A percentile compares a stretch with the other conserved stretches of the same genome.
phyloP scores from a whole-genome alignment of 2,113 vertebrate genomes.

The Pardalotus punctatus region DNA sequence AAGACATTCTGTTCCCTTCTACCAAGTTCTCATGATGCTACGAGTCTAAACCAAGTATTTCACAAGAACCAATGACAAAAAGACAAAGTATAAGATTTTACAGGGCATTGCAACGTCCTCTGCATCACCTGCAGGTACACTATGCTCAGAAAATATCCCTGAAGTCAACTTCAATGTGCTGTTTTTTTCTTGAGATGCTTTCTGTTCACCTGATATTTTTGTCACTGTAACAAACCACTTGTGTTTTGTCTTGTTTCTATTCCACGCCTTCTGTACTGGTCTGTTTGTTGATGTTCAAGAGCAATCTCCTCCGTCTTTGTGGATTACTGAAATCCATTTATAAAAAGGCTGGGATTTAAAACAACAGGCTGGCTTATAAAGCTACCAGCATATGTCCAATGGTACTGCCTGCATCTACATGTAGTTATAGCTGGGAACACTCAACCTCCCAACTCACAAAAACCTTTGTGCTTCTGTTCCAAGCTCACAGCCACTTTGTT shows the following conservation, averaged over 20 bases:
- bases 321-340: slow-evolving; percentile 60
- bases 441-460: neutral
- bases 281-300: neutral
- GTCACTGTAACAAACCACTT: neutral
- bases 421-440: neutral
- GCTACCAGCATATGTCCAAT: neutral
- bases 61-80: neutral
- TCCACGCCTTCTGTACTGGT: neutral
- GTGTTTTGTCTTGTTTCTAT: neutral
- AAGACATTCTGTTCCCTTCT: neutral
- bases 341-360: slow-evolving; percentile 46
- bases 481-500: neutral
- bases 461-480: neutral
- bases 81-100: neutral
- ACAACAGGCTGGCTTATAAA: slow-evolving; percentile 34
- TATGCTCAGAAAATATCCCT: neutral
- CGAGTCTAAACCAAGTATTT: neutral
- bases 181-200: neutral
- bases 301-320: neutral
- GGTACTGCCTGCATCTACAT: neutral
- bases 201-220: neutral
- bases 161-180: neutral
- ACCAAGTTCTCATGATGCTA: neutral
- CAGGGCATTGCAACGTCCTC: neutral
- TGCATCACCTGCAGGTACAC: neutral